Conservation (phyloP, 2,113 vertebrate species). For the Ammodytes dubius region DNA sequence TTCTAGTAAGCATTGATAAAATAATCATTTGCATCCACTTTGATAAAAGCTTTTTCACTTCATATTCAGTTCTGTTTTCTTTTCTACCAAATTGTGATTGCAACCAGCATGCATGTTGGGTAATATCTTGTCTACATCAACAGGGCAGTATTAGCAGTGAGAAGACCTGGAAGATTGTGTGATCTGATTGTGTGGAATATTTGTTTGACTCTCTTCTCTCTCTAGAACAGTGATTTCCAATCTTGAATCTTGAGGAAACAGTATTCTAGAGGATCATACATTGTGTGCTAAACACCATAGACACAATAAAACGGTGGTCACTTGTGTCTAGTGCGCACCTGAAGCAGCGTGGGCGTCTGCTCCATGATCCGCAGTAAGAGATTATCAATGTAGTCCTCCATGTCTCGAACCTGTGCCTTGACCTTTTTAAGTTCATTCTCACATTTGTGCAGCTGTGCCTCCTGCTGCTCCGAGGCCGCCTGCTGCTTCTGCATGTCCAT, state of each 20-base stretch:
- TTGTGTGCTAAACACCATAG: constrained; percentile 3
- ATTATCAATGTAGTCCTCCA: constrained; percentile 98
- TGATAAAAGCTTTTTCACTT: constrained; percentile 35
- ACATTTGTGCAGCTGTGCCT: constrained; percentile 79
- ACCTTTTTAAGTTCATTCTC: constrained; percentile 90
- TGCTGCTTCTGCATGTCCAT: constrained; percentile 90
- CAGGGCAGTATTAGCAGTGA: constrained; percentile 77
- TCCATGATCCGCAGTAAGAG: constrained; percentile 97
- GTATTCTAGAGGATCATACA: constrained; percentile 12
- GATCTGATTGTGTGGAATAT: constrained; percentile 28
- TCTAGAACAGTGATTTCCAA: constrained; percentile 37
- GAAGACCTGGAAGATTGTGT: constrained; percentile 65
- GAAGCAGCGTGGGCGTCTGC: constrained; percentile 93
- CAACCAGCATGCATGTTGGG: constrained; percentile 74
- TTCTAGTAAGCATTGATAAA: constrained; percentile 59
- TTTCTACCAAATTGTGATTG: constrained; percentile 45
- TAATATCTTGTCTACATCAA: constrained; percentile 71
- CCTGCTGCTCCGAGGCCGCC: constrained; percentile 78
- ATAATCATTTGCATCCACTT: constrained; percentile 30
- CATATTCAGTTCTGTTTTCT: constrained; percentile 16
- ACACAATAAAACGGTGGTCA: constrained; percentile 49
- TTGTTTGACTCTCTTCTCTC: constrained; percentile 20
- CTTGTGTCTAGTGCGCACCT: constrained; percentile 87
- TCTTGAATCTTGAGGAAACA: constrained; percentile 13
- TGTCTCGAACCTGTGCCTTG: constrained; percentile 90